A percentile compares a stretch with the other conserved stretches of the same genome.
Conservation (phyloP, 1,140 invertebrate genomes). For the Pentalonia nigronervosa region DNA sequence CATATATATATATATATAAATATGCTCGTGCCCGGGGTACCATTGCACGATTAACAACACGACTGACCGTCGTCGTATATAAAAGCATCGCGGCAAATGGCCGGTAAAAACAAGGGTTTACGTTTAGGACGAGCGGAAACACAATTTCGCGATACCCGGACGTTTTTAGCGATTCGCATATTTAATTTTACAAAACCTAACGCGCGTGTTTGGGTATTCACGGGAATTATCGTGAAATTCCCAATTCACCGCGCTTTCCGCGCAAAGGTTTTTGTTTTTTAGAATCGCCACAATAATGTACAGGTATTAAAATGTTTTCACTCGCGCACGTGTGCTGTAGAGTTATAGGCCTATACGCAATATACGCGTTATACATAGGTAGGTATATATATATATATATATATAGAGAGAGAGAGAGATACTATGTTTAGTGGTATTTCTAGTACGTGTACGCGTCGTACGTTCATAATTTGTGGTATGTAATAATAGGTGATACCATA, state of each 20-base stretch:
- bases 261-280: conserved; percentile 7
- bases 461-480: no score
- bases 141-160: conserved; percentile 37
- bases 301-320: background rate
- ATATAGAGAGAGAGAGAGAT: no score
- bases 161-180: conserved; percentile 38
- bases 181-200: conserved; percentile 39
- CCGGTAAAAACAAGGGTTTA: conserved; percentile 41
- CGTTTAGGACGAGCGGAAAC: conserved; percentile 27
- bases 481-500: no score
- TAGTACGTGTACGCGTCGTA: no score
- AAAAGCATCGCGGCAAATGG: conserved; percentile 33
- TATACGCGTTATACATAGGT: no score
- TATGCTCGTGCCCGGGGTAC: conserved; percentile 2
- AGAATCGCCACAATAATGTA: background rate
- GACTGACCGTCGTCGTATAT: conserved; percentile 16
- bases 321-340: background rate
- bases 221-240: conserved; percentile 23
- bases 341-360: background rate
- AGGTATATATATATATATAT: no score
- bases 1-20: background rate
- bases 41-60: conserved; percentile 29
- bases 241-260: background rate
- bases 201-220: background rate
- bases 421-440: no score